phyloP scores from a whole-genome alignment of 2,888 invertebrate genomes.

The Ditylenchus weischeri region DNA sequence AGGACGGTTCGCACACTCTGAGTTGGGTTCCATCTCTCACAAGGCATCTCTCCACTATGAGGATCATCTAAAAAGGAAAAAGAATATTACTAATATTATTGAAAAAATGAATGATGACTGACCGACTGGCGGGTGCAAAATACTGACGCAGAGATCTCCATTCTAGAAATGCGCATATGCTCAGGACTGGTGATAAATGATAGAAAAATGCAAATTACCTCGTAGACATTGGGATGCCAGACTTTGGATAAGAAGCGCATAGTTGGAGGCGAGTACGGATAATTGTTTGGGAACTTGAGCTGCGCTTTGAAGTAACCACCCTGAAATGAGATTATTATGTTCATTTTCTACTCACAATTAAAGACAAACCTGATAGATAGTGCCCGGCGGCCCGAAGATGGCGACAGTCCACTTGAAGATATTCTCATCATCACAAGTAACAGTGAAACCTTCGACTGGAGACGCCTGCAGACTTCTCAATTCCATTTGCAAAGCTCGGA shows the following conservation, averaged over 20 bases:
- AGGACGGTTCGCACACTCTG: constrained; percentile 93
- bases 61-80: constrained; percentile 74
- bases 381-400: constrained; percentile 98
- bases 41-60: constrained; percentile 93
- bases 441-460: constrained; percentile 66
- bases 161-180: constrained; percentile 67
- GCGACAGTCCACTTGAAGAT: constrained; percentile 99
- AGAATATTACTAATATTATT: no score
- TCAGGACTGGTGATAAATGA: not conserved
- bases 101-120: constrained; percentile 59
- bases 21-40: constrained; percentile 99
- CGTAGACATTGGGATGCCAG: constrained; percentile 99
- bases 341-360: not conserved
- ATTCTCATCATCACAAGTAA: constrained; percentile 76
- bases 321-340: constrained; percentile 60
- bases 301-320: constrained; percentile 99
- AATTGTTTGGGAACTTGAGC: constrained; percentile 96
- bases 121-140: constrained; percentile 82
- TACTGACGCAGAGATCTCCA: constrained; percentile 98
- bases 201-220: constrained; percentile 33
- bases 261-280: constrained; percentile 96
- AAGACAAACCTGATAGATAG: constrained; percentile 72
- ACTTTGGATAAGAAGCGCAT: constrained; percentile 97
- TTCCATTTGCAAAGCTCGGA: constrained; percentile 67
- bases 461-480: constrained; percentile 83